Percentiles rank a stretch among this genome's conserved stretches.
These are phyloP conservation scores for Aspidiotus rigidus DNA, from an alignment of 2,888 invertebrate genomes.

Conservation along the genomic window DNA sequence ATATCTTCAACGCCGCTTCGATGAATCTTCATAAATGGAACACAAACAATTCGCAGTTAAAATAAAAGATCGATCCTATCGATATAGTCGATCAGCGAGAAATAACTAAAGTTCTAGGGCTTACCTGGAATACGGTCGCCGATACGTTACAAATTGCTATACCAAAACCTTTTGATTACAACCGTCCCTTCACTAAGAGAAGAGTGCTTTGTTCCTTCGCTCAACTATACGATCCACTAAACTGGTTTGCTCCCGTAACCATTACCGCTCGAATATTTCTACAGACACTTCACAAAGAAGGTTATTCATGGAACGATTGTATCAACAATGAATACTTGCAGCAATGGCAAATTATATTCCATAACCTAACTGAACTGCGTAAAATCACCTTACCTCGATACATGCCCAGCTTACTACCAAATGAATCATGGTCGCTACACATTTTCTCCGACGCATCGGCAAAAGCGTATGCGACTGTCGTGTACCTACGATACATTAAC, in stretches of 20 bases:
- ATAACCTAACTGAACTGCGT: not conserved
- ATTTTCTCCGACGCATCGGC: not conserved
- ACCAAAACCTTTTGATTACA: not conserved
- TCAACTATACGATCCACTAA: not conserved
- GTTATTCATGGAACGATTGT: not conserved
- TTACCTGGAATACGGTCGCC: conserved; percentile 1
- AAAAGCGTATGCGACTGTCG: not conserved
- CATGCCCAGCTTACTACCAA: not conserved
- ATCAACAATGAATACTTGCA: not conserved
- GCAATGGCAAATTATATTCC: not conserved
- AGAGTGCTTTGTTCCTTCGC: not conserved
- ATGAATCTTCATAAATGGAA: not conserved
- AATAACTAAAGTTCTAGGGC: not conserved
- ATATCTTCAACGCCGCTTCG: not conserved
- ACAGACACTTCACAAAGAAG: not conserved
- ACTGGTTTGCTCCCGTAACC: not conserved
- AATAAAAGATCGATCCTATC: not conserved
- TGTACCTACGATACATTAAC: not conserved
- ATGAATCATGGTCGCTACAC: not conserved
- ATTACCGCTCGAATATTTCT: conserved; percentile 8
- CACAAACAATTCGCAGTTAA: not conserved
- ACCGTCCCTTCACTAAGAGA: not conserved
- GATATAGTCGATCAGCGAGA: not conserved
- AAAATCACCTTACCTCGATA: not conserved
- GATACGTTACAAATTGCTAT: not conserved